Conservation (phyloP, 2,113 vertebrate genomes). For the Leucosticte australis region DNA sequence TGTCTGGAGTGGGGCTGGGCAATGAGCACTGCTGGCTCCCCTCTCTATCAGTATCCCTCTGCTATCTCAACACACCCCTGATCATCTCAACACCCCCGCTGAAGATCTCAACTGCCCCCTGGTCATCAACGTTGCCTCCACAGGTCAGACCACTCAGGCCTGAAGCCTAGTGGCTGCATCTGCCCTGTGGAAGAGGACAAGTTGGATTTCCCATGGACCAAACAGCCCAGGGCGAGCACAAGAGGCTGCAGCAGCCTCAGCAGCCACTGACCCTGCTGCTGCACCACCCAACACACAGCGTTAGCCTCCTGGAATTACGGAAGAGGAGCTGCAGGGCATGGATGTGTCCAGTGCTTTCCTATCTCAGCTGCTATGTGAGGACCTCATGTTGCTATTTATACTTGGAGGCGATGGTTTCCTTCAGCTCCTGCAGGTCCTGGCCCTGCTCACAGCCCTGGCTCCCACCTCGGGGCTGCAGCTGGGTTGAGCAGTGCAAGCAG, state of each 20-base stretch:
- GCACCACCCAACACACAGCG: neutral
- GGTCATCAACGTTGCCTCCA: rapidly evolving
- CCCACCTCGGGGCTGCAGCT: neutral
- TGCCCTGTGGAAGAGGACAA: neutral
- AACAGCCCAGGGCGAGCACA: rapidly evolving
- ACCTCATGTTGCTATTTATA: neutral
- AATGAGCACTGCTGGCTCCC: neutral
- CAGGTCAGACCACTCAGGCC: neutral
- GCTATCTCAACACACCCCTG: neutral
- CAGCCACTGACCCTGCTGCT: neutral
- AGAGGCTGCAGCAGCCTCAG: neutral
- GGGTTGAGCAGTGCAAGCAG: neutral
- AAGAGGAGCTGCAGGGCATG: neutral
- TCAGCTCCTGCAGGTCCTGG: neutral
- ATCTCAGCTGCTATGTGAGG: neutral
- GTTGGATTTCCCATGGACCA: neutral
- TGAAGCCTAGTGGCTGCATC: neutral
- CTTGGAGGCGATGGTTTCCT: rapidly evolving
- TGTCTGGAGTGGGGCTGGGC: neutral
- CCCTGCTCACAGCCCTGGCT: neutral
- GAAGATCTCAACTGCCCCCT: neutral
- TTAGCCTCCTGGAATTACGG: neutral
- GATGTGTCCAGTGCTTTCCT: neutral
- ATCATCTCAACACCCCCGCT: neutral
- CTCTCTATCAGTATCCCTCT: too few species aligned